phyloP scores from a whole-genome alignment of 2,113 vertebrate species.

The Neolamprologus brichardi region DNA sequence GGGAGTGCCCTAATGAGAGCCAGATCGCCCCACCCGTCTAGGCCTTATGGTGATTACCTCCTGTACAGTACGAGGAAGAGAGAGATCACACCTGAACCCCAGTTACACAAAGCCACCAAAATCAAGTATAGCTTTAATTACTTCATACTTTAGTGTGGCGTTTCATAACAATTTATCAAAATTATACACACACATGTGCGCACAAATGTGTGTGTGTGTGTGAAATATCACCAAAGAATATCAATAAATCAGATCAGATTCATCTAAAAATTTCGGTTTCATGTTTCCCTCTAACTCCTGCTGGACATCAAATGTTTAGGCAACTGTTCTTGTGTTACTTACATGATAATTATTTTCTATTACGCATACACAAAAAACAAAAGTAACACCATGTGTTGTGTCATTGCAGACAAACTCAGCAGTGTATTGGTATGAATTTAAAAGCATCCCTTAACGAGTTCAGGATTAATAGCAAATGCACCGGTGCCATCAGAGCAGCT shows the following conservation, averaged over 20 bases:
- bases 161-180: neutral
- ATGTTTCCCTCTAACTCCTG: neutral
- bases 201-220: neutral
- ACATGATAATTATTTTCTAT: conserved; percentile 41
- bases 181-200: neutral
- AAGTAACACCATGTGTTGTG: conserved; percentile 36
- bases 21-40: conserved; percentile 66
- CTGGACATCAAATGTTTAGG: conserved; percentile 9
- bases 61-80: conserved; percentile 35
- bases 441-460: conserved; percentile 29
- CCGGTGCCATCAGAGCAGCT: conserved; percentile 10
- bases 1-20: conserved; percentile 70
- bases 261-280: neutral
- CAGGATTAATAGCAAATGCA: conserved; percentile 57
- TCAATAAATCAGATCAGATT: neutral
- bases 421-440: conserved; percentile 51
- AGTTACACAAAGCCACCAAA: neutral
- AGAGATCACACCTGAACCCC: conserved; percentile 63
- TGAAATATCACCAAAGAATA: neutral
- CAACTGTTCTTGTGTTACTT: conserved; percentile 36
- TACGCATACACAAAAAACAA: conserved; percentile 31
- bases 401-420: conserved; percentile 8
- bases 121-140: neutral
- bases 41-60: conserved; percentile 68
- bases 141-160: neutral